Percentiles rank a stretch among this genome's conserved stretches.
Evolutionary conservation across 2,797 vertebrate species (phyloP).

Genomic region (Cyclura pinguis): DNA sequence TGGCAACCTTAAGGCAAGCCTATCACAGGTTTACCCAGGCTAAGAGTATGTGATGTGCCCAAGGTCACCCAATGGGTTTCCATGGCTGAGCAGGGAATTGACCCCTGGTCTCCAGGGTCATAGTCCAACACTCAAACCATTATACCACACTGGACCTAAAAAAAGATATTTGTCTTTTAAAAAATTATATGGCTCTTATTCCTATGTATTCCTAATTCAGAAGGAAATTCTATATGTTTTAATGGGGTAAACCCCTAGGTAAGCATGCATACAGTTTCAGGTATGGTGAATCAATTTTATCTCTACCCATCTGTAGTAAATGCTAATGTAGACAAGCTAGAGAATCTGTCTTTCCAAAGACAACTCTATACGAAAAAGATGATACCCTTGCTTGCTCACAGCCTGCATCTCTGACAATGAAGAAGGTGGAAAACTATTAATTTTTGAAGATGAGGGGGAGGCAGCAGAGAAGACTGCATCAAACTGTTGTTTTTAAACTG

Average conservation of each 20-base stretch:
- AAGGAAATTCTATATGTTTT: background rate
- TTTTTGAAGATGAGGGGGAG: background rate
- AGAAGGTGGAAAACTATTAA: background rate
- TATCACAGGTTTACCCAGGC: no score
- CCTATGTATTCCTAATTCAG: background rate
- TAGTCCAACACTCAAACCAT: no score
- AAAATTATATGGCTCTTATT: background rate
- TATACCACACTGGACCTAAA: no score
- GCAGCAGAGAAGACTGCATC: background rate
- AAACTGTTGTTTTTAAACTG: slow-evolving; percentile 6
- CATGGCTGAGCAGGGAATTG: no score
- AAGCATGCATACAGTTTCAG: background rate
- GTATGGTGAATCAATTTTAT: no score
- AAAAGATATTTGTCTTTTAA: background rate
- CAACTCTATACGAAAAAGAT: background rate
- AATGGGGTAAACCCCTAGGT: background rate
- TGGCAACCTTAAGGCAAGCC: no score
- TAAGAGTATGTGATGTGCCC: no score
- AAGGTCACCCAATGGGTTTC: no score
- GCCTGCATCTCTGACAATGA: background rate
- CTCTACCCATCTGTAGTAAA: background rate
- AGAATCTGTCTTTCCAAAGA: background rate
- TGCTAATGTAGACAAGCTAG: background rate
- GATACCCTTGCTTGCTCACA: background rate
- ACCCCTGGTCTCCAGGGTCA: no score